Conservation (phyloP, 1,140 invertebrate species). For the Drosophila albomicans region DNA sequence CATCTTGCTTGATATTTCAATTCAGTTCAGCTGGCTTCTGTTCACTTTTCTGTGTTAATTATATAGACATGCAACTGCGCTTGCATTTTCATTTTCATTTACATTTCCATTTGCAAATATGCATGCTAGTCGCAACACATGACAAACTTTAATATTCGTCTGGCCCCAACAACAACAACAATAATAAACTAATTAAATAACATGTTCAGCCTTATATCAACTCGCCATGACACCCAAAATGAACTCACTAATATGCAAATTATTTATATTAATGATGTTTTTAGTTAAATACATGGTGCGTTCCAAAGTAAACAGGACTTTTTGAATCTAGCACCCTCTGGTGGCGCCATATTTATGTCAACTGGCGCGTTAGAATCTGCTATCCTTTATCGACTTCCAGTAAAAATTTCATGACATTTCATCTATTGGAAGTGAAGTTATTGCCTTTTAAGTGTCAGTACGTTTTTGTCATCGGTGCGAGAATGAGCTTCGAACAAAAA, state of each 20-base stretch:
- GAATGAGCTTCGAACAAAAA: too few relatives aligned
- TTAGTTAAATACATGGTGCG: conserved; percentile 28
- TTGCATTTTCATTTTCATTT: conserved; percentile 23
- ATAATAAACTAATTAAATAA: conserved; percentile 50
- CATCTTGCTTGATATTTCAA: conserved; percentile 26
- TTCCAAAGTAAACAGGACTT: too few relatives aligned
- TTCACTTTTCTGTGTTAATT: conserved; percentile 37
- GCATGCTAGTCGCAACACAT: conserved; percentile 14
- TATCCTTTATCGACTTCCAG: too few relatives aligned
- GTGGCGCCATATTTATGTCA: too few relatives aligned
- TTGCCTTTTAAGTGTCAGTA: too few relatives aligned
- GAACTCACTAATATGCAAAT: conserved; percentile 22
- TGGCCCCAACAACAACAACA: conserved; percentile 15
- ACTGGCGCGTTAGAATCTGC: too few relatives aligned
- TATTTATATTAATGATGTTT: conserved; percentile 38
- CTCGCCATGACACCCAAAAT: conserved; percentile 11
- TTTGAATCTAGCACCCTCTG: too few relatives aligned
- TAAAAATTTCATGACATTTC: too few relatives aligned
- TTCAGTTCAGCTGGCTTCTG: conserved; percentile 11
- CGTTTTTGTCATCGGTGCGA: too few relatives aligned
- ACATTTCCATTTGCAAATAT: background rate
- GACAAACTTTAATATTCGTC: conserved; percentile 26
- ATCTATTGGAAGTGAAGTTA: too few relatives aligned
- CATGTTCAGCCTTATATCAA: conserved; percentile 4
- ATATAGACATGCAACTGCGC: conserved; percentile 22